Evolutionary conservation across 2,888 invertebrate species (phyloP), one percentile per base, ranked within the genome.

Genomic region (Trichogramma evanescens): DNA sequence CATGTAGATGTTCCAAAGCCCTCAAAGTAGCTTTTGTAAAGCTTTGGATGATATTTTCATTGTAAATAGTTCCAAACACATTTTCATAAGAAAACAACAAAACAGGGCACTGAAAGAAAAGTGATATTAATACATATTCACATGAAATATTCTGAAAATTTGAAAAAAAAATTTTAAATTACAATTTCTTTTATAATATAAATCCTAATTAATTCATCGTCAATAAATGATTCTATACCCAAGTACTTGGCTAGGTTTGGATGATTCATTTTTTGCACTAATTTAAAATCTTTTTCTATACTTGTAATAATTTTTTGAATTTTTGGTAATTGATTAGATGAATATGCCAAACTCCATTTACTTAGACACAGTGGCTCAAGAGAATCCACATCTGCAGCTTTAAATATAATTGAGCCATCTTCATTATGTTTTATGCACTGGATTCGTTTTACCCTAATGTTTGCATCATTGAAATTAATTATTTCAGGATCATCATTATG

Each of bases 211-310:
- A 81, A 82, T 64, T 88, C 87, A 64, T 86, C 85, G 39, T 84
- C 82, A 62, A 83, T 81, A 8, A 78, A 68, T 68, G 79, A 83
- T 71, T 87, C 85, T 76, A 93, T 86, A 56, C 88, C 89, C 62
- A 88, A 80, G 76, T 93, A 94, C 56, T 87, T 86, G 5, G 88
- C 83, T 54, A 95, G 79, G 72, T 89, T 87, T 9, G 82, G 79
- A 74, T 93, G 90, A 71, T 84, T 83, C 4, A 93, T 72, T 67
- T 86, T 85, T 13, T 85, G 81, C 61, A 93, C 80, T 38, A 86
- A 82, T 70, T 85, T 84, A 45, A 93, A 80, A 76, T 94, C 94
- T 72, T 89, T 88, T 69, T 94, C 92, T 54, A 93, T 82, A 63
- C 82, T 82, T 48, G 80, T 80, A 4, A 91, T 75, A 77, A 89